Evolutionary conservation across 1,140 invertebrate genomes (phyloP).

Genomic region (Camponotus vicinus): DNA sequence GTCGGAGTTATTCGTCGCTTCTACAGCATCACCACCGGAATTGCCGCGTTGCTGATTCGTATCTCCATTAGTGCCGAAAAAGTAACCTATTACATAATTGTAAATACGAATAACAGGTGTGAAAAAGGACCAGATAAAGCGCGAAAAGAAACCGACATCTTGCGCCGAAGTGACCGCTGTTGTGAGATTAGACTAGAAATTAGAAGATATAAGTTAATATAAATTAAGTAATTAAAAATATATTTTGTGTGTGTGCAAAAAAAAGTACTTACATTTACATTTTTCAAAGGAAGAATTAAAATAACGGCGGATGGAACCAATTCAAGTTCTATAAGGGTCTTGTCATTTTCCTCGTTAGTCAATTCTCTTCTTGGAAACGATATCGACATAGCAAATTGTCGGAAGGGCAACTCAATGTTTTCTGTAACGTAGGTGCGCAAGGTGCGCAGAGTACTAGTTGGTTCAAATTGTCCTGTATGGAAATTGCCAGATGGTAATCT

Average conservation of each 20-base stretch:
- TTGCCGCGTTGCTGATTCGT: conserved; percentile 1
- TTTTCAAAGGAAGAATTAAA: conserved; percentile 90
- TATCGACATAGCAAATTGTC: conserved; percentile 90
- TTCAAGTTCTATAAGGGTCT: conserved; percentile 89
- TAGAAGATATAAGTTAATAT: conserved; percentile 35
- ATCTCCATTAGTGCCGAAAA: conserved; percentile 65
- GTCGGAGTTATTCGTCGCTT: conserved; percentile 26
- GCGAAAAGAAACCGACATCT: conserved; percentile 76
- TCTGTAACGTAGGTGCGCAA: conserved; percentile 88
- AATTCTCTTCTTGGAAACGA: conserved; percentile 93
- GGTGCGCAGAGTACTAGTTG: conserved; percentile 86
- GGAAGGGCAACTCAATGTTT: conserved; percentile 86
- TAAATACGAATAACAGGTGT: conserved; percentile 78
- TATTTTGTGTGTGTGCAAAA: conserved; percentile 19
- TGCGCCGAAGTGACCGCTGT: conserved; percentile 71
- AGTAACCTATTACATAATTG: conserved; percentile 79
- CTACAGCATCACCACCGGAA: conserved; percentile 19
- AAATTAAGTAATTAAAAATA: background rate
- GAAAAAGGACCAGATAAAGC: conserved; percentile 80
- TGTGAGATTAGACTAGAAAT: conserved; percentile 73
- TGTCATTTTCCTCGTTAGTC: conserved; percentile 87
- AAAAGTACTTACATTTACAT: conserved; percentile 70
- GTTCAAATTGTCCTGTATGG: conserved; percentile 89
- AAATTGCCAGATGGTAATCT: conserved; percentile 92
- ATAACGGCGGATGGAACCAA: conserved; percentile 93